phyloP scores from a whole-genome alignment of 1,140 invertebrate genomes.

The Panagrolaimus sp. region DNA sequence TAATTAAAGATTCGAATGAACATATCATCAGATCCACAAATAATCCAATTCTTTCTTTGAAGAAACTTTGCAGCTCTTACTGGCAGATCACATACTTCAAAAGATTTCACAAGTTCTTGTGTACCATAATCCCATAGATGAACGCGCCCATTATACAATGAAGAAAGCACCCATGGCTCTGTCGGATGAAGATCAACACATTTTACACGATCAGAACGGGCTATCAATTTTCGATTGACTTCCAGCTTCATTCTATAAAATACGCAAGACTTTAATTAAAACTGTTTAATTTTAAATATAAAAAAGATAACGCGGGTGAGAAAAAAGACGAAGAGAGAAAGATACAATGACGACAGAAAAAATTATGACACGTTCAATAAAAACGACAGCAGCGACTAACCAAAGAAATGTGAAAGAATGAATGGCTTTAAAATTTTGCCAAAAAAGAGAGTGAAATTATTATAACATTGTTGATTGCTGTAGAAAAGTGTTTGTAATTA shows the following conservation, averaged over 20 bases:
- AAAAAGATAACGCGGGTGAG: too few relatives aligned
- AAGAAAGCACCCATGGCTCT: constrained; percentile 96
- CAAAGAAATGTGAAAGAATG: too few relatives aligned
- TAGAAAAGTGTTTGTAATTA: too few relatives aligned
- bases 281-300: too few relatives aligned
- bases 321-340: too few relatives aligned
- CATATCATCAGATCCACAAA: constrained; percentile 80
- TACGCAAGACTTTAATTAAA: too few relatives aligned
- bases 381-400: too few relatives aligned
- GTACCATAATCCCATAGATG: constrained; percentile 97
- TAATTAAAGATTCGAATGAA: constrained; percentile 91
- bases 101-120: constrained; percentile 78
- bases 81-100: constrained; percentile 87
- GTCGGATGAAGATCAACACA: constrained; percentile 91
- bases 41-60: constrained; percentile 93
- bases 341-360: too few relatives aligned
- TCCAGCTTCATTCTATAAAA: constrained; percentile 86
- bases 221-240: constrained; percentile 92
- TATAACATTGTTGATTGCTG: too few relatives aligned
- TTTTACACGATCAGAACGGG: constrained; percentile 94
- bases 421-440: too few relatives aligned
- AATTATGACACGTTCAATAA: too few relatives aligned
- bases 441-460: too few relatives aligned
- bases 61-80: constrained; percentile 92
- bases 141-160: constrained; percentile 95